Evolutionary conservation across 2,888 invertebrate genomes (phyloP).

Genomic region (Eumerus sabulonum): DNA sequence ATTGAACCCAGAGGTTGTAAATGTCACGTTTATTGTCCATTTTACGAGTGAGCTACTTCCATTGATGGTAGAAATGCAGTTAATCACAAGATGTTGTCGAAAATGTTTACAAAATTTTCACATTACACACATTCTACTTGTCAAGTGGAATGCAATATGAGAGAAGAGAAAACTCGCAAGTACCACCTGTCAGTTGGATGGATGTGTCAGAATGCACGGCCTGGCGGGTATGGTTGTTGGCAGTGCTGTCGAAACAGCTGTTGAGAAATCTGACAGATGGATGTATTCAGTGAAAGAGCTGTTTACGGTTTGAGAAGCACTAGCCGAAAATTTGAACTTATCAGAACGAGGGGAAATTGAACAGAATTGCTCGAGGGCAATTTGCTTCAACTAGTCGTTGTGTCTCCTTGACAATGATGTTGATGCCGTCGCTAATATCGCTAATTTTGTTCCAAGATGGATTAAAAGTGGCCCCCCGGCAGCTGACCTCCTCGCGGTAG

Average conservation of each 20-base stretch:
- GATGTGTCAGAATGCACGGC: no score
- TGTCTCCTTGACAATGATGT: no score
- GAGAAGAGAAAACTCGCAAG: conserved; percentile 35
- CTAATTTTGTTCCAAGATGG: no score
- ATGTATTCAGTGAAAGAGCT: conserved; percentile 10
- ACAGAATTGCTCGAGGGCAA: no score
- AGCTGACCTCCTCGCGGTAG: no score
- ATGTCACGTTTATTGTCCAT: conserved; percentile 80
- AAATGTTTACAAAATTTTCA: conserved; percentile 69
- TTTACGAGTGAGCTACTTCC: conserved; percentile 59
- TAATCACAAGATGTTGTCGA: conserved; percentile 37
- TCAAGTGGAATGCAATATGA: conserved; percentile 55
- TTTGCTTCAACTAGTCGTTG: no score
- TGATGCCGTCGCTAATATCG: no score
- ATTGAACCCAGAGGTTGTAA: conserved; percentile 81
- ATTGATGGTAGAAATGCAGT: conserved; percentile 32
- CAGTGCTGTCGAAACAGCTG: conserved; percentile 47
- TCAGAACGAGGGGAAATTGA: no score
- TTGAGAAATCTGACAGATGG: conserved; percentile 21
- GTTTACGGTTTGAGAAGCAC: conserved; percentile 15
- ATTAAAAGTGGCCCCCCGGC: no score
- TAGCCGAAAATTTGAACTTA: no score
- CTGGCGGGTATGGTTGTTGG: conserved; percentile 19
- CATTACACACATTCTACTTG: conserved; percentile 64
- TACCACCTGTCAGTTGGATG: conserved; percentile 44